Percentiles rank a stretch among this genome's conserved stretches.
phyloP scores from a whole-genome alignment of 1,140 invertebrate genomes.

The Zaprionus inermis region DNA sequence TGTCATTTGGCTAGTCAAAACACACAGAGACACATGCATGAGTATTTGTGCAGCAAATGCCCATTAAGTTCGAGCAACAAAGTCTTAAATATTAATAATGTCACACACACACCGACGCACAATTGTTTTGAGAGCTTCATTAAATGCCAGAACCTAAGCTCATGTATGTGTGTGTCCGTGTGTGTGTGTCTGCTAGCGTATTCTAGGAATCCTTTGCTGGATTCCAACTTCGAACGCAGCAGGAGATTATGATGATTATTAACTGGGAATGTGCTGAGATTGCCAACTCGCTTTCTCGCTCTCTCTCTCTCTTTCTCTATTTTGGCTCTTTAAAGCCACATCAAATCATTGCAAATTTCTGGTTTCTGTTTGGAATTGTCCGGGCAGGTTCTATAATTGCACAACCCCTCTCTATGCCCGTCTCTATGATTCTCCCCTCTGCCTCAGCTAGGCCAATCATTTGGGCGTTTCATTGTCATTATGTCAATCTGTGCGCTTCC shows the following conservation, averaged over 20 bases:
- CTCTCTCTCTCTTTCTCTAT: neutral
- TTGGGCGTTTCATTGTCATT: slow-evolving; percentile 70
- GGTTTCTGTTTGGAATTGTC: slow-evolving; percentile 58
- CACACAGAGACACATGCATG: neutral
- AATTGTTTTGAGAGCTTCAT: slow-evolving; percentile 80
- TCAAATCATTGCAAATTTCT: slow-evolving; percentile 43
- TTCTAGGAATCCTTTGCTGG: slow-evolving; percentile 18
- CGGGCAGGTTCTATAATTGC: slow-evolving; percentile 50
- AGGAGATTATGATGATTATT: slow-evolving; percentile 74
- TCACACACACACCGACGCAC: slow-evolving; percentile 55
- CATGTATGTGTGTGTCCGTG: slow-evolving; percentile 32
- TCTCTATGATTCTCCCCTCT: neutral
- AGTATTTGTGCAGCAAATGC: slow-evolving; percentile 25
- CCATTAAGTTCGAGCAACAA: slow-evolving; percentile 32
- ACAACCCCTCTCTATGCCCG: neutral
- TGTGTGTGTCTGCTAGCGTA: slow-evolving; percentile 10
- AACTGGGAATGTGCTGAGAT: slow-evolving; percentile 32
- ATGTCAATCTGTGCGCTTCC: slow-evolving; percentile 52
- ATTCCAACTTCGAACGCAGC: slow-evolving; percentile 43
- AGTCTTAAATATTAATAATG: slow-evolving; percentile 77
- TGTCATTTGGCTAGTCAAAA: slow-evolving; percentile 17
- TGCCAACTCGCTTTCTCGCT: slow-evolving; percentile 22
- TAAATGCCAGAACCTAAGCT: slow-evolving; percentile 77
- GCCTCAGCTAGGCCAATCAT: slow-evolving; percentile 61
- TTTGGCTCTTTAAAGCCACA: slow-evolving; percentile 65